phyloP scores from a whole-genome alignment of 1,140 invertebrate species.

The Ephestia elutella region DNA sequence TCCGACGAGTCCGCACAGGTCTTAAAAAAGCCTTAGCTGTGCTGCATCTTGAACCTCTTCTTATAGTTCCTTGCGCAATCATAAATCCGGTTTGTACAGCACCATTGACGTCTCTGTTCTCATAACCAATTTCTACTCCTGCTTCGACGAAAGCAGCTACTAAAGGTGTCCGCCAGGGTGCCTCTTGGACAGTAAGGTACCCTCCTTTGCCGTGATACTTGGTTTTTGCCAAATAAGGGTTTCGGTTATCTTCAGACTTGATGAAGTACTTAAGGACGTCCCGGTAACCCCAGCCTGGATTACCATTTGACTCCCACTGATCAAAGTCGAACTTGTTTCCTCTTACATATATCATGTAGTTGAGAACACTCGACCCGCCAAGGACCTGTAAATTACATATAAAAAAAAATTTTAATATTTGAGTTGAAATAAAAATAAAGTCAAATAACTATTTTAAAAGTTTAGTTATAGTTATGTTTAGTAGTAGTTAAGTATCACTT shows the following conservation, averaged over 20 bases:
- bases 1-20: slow-evolving; percentile 83
- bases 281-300: slow-evolving; percentile 92
- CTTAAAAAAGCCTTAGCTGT: slow-evolving; percentile 92
- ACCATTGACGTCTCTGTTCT: slow-evolving; percentile 90
- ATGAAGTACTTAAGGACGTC: slow-evolving; percentile 91
- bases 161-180: slow-evolving; percentile 87
- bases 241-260: slow-evolving; percentile 91
- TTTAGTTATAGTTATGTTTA: too few species aligned
- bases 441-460: too few species aligned
- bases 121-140: slow-evolving; percentile 90
- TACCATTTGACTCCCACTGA: slow-evolving; percentile 90
- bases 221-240: slow-evolving; percentile 83
- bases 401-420: not conserved
- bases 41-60: slow-evolving; percentile 89
- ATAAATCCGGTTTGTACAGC: slow-evolving; percentile 88
- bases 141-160: slow-evolving; percentile 89
- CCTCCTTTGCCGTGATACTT: slow-evolving; percentile 85
- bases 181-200: slow-evolving; percentile 87
- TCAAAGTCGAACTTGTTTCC: slow-evolving; percentile 91
- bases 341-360: slow-evolving; percentile 96
- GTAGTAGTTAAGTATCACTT: too few species aligned
- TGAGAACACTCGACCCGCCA: slow-evolving; percentile 92
- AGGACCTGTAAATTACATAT: slow-evolving; percentile 75
- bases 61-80: slow-evolving; percentile 92
- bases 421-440: too few species aligned